phyloP scores from a whole-genome alignment of 2,888 invertebrate genomes.

The Epinotia ramella region DNA sequence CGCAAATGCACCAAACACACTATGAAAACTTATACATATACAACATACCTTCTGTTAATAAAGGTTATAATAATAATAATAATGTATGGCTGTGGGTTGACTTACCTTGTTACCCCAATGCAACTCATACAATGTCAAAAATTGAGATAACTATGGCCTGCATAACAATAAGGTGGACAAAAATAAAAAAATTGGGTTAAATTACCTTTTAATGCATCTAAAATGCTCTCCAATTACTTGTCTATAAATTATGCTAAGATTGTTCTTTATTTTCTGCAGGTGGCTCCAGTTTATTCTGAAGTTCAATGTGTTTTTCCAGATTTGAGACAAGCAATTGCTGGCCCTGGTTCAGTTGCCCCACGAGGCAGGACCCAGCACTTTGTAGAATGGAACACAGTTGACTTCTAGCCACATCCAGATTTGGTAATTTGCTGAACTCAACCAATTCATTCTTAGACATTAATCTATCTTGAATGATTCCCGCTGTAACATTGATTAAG shows the following conservation, averaged over 20 bases:
- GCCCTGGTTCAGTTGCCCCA: constrained; percentile 88
- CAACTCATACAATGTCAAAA: background rate
- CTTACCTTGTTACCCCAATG: no score
- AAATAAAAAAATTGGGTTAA: background rate
- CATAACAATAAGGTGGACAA: background rate
- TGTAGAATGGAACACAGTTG: constrained; percentile 89
- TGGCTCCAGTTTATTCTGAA: constrained; percentile 57
- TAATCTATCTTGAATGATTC: constrained; percentile 89
- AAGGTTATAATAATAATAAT: no score
- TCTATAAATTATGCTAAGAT: constrained; percentile 19
- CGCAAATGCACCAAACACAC: no score
- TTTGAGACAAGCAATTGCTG: constrained; percentile 88
- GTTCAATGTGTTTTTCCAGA: constrained; percentile 85
- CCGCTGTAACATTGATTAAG: constrained; percentile 82
- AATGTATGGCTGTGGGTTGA: no score
- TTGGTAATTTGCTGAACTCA: constrained; percentile 87
- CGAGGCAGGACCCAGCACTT: constrained; percentile 87
- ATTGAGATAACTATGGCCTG: background rate
- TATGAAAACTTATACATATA: no score
- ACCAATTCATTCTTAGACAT: constrained; percentile 89
- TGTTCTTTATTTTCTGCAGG: constrained; percentile 52
- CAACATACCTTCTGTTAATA: no score
- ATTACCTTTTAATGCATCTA: constrained; percentile 39
- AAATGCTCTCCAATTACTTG: constrained; percentile 20
- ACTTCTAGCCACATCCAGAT: constrained; percentile 87